A percentile compares a stretch with the other conserved stretches of the same genome.
Conservation (phyloP, 1,140 invertebrate genomes). For the Philotrypesis tridentata region DNA sequence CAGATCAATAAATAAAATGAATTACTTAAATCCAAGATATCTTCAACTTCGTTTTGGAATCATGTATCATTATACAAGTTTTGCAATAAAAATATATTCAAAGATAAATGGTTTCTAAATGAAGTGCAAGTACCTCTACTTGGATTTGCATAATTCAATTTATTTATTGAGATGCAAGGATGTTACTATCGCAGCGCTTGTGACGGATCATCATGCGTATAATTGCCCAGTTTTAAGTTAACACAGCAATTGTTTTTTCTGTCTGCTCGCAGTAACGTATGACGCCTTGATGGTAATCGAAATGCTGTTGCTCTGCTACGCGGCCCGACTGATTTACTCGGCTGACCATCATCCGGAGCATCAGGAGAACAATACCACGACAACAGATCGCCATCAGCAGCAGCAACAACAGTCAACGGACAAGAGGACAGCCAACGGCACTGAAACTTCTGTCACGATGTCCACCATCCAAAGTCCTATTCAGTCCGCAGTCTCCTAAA, state of each 20-base stretch:
- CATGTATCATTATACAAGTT: too few species aligned
- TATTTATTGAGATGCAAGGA: too few species aligned
- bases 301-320: constrained; percentile 71
- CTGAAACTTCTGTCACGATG: not conserved
- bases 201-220: too few species aligned
- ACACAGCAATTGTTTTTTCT: not conserved
- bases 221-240: too few species aligned
- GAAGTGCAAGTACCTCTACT: too few species aligned
- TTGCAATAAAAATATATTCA: too few species aligned
- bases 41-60: too few species aligned
- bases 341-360: constrained; percentile 42
- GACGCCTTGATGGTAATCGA: constrained; percentile 71
- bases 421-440: not conserved
- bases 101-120: too few species aligned
- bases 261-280: constrained; percentile 64
- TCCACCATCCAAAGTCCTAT: not conserved
- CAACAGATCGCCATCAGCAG: not conserved
- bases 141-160: too few species aligned
- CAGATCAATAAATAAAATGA: too few species aligned
- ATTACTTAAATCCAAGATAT: too few species aligned
- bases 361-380: constrained; percentile 14
- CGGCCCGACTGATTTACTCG: constrained; percentile 66
- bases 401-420: not conserved
- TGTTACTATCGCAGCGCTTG: too few species aligned
- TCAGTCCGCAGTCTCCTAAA: not conserved